Evolutionary conservation across 2,888 invertebrate species (phyloP).

Genomic region (Troides oblongomaculatus): DNA sequence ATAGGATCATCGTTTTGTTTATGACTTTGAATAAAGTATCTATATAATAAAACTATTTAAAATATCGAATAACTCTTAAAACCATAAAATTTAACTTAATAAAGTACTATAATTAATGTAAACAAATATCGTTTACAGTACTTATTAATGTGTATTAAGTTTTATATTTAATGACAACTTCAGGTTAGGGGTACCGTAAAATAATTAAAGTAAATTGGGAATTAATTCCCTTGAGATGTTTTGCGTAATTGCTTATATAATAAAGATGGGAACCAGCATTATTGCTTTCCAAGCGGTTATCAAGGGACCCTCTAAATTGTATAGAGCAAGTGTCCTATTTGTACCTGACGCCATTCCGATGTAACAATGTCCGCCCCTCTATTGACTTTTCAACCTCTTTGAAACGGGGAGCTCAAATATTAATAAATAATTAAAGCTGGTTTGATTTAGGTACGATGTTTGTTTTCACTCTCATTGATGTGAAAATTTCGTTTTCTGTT

Average conservation of each 20-base stretch:
- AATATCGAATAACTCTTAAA: no score
- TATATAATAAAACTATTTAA: no score
- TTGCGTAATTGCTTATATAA: constrained; percentile 4
- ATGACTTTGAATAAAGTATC: no score
- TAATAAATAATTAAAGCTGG: neutral
- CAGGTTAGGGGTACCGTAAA: neutral
- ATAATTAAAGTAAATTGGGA: neutral
- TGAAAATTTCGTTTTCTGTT: neutral
- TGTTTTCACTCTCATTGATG: neutral
- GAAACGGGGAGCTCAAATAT: neutral
- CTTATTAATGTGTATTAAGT: no score
- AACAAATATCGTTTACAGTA: no score
- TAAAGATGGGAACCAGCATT: constrained; percentile 1
- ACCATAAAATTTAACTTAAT: no score
- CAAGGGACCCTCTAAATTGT: constrained; percentile 16
- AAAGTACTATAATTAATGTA: no score
- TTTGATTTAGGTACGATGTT: neutral
- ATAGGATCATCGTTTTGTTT: no score
- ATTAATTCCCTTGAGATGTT: neutral
- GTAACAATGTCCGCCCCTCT: constrained; percentile 9
- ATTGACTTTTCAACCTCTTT: constrained; percentile 7
- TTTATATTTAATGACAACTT: no score
- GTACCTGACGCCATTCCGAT: constrained; percentile 12
- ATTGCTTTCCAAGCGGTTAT: constrained; percentile 14
- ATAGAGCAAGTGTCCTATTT: constrained; percentile 12